phyloP scores from a whole-genome alignment of 2,888 invertebrate species.

The Synanthedon myopaeformis region DNA sequence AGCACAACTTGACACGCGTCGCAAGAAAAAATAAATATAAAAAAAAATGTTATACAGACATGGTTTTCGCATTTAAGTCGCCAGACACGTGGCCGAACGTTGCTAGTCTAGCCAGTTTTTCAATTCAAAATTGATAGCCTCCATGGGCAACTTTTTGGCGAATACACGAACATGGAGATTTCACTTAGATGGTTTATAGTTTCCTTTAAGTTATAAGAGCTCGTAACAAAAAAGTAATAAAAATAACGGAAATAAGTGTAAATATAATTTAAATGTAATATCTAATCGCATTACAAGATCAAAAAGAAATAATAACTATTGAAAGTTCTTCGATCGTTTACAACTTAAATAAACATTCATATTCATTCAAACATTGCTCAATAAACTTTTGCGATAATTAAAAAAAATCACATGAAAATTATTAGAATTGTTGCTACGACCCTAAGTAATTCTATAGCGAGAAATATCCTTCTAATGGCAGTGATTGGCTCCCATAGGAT shows the following conservation, averaged over 20 bases:
- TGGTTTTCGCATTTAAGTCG: slow-evolving; percentile 53
- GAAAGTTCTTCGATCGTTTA: background rate
- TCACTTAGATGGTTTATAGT: slow-evolving; percentile 42
- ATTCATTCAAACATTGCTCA: background rate
- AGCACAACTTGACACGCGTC: slow-evolving; percentile 68
- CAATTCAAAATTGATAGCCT: slow-evolving; percentile 40
- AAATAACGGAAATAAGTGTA: no score
- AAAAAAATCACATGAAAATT: slow-evolving; percentile 1
- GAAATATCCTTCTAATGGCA: slow-evolving; percentile 65
- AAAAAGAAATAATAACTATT: no score
- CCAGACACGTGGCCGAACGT: slow-evolving; percentile 33
- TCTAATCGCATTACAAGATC: no score
- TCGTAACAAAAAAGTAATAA: no score
- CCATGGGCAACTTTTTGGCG: slow-evolving; percentile 20
- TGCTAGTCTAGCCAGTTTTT: slow-evolving; percentile 37
- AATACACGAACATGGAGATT: slow-evolving; percentile 38
- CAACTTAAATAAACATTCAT: background rate
- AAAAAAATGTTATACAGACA: slow-evolving; percentile 48
- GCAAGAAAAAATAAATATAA: slow-evolving; percentile 50
- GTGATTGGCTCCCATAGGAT: slow-evolving; percentile 68
- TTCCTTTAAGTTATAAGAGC: slow-evolving; percentile 20
- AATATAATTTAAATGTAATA: no score
- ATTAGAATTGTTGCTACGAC: slow-evolving; percentile 18
- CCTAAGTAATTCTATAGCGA: slow-evolving; percentile 58
- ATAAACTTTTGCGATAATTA: slow-evolving; percentile 1